These are phyloP conservation scores for Sycophila texana DNA, from an alignment of 2,888 invertebrate genomes.

Conservation along the genomic window DNA sequence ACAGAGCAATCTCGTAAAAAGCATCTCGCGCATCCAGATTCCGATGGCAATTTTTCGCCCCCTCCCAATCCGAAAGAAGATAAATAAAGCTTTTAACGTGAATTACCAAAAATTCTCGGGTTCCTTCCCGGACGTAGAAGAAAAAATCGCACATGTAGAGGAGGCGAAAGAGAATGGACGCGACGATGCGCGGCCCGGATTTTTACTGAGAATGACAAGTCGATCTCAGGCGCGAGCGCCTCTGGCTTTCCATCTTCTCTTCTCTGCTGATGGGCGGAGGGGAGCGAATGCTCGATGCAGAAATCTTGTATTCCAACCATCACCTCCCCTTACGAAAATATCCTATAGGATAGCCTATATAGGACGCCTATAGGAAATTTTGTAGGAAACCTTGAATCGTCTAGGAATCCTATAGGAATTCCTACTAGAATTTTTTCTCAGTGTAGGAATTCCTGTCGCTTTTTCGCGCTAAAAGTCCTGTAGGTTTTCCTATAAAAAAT, in stretches of 20 bases:
- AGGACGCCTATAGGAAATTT: no score
- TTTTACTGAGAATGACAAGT: slow-evolving; percentile 46
- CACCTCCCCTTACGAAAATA: no score
- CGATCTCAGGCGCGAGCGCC: background rate
- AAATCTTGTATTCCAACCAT: slow-evolving; percentile 4
- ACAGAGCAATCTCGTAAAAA: slow-evolving; percentile 33
- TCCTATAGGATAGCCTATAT: no score
- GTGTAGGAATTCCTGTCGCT: no score
- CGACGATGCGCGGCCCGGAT: slow-evolving; percentile 15
- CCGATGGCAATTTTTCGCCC: background rate
- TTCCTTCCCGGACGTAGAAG: background rate
- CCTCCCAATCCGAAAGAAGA: slow-evolving; percentile 16
- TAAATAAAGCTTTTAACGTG: slow-evolving; percentile 53
- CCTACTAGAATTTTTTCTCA: no score
- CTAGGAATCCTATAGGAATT: no score
- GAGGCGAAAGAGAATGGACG: background rate
- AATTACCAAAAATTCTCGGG: slow-evolving; percentile 41
- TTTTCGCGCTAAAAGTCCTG: no score
- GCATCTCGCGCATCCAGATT: background rate
- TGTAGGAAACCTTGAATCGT: no score
- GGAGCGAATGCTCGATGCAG: slow-evolving; percentile 32
- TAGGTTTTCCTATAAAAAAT: no score
- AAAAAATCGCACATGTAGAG: background rate
- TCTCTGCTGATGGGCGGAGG: background rate
- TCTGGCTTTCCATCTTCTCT: slow-evolving; percentile 18